phyloP scores from a whole-genome alignment of 2,797 vertebrate species.

The Amazonetta brasiliensis region DNA sequence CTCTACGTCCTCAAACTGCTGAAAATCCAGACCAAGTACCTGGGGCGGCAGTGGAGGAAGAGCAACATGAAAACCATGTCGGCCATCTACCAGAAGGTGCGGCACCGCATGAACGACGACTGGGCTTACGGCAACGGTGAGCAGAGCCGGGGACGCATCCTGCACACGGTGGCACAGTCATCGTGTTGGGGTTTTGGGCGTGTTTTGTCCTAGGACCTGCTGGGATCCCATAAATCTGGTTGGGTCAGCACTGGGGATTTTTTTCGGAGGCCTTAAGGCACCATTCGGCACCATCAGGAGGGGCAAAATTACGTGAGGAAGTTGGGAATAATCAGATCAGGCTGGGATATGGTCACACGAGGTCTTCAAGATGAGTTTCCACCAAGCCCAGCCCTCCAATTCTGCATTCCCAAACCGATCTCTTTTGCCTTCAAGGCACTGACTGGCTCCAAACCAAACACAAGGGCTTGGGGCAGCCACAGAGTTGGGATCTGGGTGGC shows the following conservation, averaged over 20 bases:
- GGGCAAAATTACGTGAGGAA: not conserved
- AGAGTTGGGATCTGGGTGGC: not conserved
- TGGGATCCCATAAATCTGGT: not conserved
- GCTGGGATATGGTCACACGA: rapidly evolving
- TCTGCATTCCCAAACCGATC: not conserved
- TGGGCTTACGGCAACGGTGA: constrained; percentile 97
- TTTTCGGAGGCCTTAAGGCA: not conserved
- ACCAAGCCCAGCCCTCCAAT: not conserved
- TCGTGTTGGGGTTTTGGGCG: rapidly evolving
- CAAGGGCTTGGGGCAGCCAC: rapidly evolving
- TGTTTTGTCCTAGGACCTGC: not conserved
- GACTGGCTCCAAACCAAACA: rapidly evolving
- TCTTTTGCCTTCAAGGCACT: rapidly evolving
- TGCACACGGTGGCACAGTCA: rapidly evolving
- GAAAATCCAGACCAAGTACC: constrained; percentile 97
- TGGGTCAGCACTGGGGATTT: rapidly evolving
- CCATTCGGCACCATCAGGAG: rapidly evolving
- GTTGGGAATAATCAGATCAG: not conserved
- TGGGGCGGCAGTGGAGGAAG: constrained; percentile 97
- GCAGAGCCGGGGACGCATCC: not conserved
- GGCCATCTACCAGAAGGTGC: constrained; percentile 97
- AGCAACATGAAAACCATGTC: constrained; percentile 99
- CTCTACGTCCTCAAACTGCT: constrained; percentile 94
- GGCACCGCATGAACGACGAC: constrained; percentile 95
- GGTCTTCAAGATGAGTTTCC: not conserved